Conservation (phyloP, 1,140 invertebrate species). For the Amyelois transitella region DNA sequence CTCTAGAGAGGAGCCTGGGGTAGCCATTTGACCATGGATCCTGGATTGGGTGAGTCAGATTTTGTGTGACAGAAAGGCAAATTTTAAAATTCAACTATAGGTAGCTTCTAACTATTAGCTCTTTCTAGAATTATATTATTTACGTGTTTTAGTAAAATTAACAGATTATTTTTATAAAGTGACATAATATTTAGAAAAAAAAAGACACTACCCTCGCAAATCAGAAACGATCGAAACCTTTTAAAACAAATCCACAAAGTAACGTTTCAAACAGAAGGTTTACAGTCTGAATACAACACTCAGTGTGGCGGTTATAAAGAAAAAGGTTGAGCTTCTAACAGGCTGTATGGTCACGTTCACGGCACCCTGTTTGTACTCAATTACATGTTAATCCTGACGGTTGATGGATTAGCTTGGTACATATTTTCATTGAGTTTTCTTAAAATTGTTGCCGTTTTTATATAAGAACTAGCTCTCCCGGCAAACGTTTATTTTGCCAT, state of each 20-base stretch:
- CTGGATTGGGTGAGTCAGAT: too few species aligned
- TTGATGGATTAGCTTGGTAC: conserved; percentile 25
- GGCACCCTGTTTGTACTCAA: conserved; percentile 42
- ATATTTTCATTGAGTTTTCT: neutral
- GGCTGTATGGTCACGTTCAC: conserved; percentile 39
- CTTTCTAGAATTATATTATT: too few species aligned
- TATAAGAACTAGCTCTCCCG: too few species aligned
- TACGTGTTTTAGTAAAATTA: too few species aligned
- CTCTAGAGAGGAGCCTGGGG: too few species aligned
- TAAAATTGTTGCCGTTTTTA: neutral
- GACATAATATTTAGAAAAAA: neutral
- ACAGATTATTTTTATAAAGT: neutral
- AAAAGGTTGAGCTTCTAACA: conserved; percentile 39
- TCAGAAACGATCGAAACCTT: neutral
- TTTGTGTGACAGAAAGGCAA: too few species aligned
- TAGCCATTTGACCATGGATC: too few species aligned
- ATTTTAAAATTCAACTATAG: too few species aligned
- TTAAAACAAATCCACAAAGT: neutral
- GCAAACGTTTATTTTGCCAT: too few species aligned
- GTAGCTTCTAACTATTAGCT: too few species aligned
- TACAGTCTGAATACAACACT: too few species aligned
- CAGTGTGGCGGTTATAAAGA: conserved; percentile 26
- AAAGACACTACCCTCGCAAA: neutral
- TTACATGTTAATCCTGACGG: conserved; percentile 48
- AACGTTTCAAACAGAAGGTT: neutral